Base-by-base conservation (phyloP, 2,113 vertebrate genomes). In the Motacilla tschutschensis region DNA sequence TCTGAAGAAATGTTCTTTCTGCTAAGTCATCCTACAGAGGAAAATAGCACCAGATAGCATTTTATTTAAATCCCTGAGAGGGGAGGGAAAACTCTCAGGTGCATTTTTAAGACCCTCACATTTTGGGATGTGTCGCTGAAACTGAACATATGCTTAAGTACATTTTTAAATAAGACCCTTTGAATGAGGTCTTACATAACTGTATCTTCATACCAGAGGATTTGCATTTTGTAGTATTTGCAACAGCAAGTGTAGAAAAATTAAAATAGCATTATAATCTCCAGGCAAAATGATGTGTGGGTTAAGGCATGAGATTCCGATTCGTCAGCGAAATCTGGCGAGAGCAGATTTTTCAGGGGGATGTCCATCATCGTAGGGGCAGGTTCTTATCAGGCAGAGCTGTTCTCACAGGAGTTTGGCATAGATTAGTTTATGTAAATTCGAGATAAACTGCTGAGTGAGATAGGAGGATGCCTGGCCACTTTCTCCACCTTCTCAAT, bases 231-330 rank as follows among this genome's bases (percentile, higher is more conserved):
- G 77, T 92, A 91, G 74, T 92, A 87, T 93, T 87, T 91, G 79
- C 76, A 83, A 48, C 67, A 91, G 88, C 53, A 79, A 90, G 69
- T 38, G 79, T 57, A 87, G 90, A 77, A 79, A 88, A 87, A 85
- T 77, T 91, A 82, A 93, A 84, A 94, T 86, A 91, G 82, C 65
- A 50, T 79, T 88, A 51, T 92, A 82, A 91, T 87, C 88, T 94
- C 67, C 79, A 88, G 90, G 81, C 92, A 92, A 89, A 94, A 83
- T 89, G 35, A 43, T 12, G 26, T 75, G 76, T 87, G 88, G 87
- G 84, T 76, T 84, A 76, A 88, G 71, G 67, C 86, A 73, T 29
- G 58, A 82, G 84, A 88, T 87, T 90, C 71, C 24, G 12, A 84
- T 63, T 86, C 3, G 60, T 79, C 83, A 92, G 71, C 21, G 3